Evolutionary conservation across 2,888 invertebrate genomes (phyloP), one percentile per base, ranked within the genome.

Genomic region (Keiferia lycopersicella): DNA sequence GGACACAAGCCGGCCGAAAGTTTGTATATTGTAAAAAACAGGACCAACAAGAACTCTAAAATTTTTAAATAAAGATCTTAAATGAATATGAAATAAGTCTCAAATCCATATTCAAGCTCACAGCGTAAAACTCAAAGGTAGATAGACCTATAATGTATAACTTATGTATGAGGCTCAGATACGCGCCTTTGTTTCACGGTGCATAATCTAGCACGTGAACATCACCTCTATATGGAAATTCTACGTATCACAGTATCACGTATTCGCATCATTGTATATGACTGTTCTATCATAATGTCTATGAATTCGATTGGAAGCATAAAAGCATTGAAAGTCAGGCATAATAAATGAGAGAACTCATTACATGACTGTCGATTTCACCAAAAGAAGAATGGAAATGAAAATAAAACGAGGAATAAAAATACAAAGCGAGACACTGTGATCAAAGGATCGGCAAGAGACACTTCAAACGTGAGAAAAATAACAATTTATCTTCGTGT

Each of bases 111-210:
- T 66, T 64, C 62, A 62, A 50, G 57, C 6, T 26, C 26, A 63
- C 48, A 60, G 63, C 63, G 58, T 61, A 65, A 58, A 62, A 58
- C 61, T 64, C 64, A 66, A 65, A 63, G 66, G 64, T 41, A 41
- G 48, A 63, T 38, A 60, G 48, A 53, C n/a, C 22, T 18, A 63
- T 65, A 60, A 65, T 65, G 56, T 61, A 65, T 65, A 65, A 63
- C 60, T 65, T 53, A 65, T 65, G 65, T 53, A 65, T 65, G 65
- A 65, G 63, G 45, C n/a, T 12, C n/a, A 56, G 53, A 57, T 61
- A 30, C 34, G 12, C 34, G 61, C 22, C 61, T 61, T 61, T 61
- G 59, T 59, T 63, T 58, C 48, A 64, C 39, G 58, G 34, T 64
- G 62, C 62, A 62, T 65, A 62, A 65, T 64, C 61, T 61, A 64